Evolutionary conservation across 2,888 invertebrate species (phyloP), one percentile per base, ranked within the genome.

Genomic region (Zootermopsis nevadensis): DNA sequence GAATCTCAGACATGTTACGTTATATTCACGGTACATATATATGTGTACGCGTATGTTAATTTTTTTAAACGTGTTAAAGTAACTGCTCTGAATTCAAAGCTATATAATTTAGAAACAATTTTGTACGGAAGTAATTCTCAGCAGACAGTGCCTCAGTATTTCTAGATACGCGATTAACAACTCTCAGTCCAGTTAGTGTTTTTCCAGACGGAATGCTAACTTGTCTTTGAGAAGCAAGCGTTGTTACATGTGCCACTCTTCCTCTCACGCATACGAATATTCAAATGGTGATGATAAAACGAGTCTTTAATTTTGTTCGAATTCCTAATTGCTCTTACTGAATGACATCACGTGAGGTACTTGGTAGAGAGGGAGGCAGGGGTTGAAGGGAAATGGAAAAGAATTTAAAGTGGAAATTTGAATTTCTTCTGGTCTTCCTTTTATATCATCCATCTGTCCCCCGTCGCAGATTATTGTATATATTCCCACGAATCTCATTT

Each of bases 231-330:
- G 15, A 3, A 15, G 22, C 19, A 48, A 48, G 19, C 48, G 12
- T 48, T 48, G 27, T 33, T 30, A 33, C 69, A 24, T 53, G 30
- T 24, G 48, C 55, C 77, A 7, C 66, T 79, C 24, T 66, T 79
- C 33, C 66, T 12, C 60, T 79, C 33, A 66, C 48, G 33, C 19
- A 74, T 74, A 38, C 55, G 38, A 15, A 85, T 85, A 85, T 85
- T 85, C 83, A 85, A 85, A 82, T 84, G 81, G 79, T n/a, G 66
- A 82, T 83, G 84, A 84, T 77, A 79, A 83, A 84, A 84, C 82
- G 83, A 83, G 83, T 83, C 83, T 84, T 83, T 83, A 83, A 84
- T 82, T 83, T 82, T 81, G 83, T 83, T 84, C 84, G 69, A 83
- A 83, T 80, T 82, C 74, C 83, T 84, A 84, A 84, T 83, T 84